A percentile compares a stretch with the other conserved stretches of the same genome.
Conservation (phyloP, 2,113 vertebrate species). For the mouse (Mus musculus) region GRCm39 chr7:110548001-110548500, state of each 20-base stretch:
- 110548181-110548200: neutral
- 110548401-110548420: neutral
- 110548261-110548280: neutral
- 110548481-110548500: neutral
- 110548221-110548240: neutral
- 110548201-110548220: neutral
- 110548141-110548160: slow-evolving; percentile 56
- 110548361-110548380: neutral
- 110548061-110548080: neutral
- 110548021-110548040: slow-evolving; percentile 29
- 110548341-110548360: neutral
- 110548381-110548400: neutral
- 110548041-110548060: neutral
- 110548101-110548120: neutral
- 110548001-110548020: slow-evolving; percentile 80
- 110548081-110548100: neutral
- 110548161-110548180: neutral
- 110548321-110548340: neutral
- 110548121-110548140: neutral
- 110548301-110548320: slow-evolving; percentile 47
- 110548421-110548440: neutral
- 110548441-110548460: neutral
- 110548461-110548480: neutral
- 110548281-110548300: neutral
- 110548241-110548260: neutral